These are phyloP conservation scores for Teleopsis dalmanni DNA, from an alignment of 1,140 invertebrate genomes.

Conservation along the genomic window DNA sequence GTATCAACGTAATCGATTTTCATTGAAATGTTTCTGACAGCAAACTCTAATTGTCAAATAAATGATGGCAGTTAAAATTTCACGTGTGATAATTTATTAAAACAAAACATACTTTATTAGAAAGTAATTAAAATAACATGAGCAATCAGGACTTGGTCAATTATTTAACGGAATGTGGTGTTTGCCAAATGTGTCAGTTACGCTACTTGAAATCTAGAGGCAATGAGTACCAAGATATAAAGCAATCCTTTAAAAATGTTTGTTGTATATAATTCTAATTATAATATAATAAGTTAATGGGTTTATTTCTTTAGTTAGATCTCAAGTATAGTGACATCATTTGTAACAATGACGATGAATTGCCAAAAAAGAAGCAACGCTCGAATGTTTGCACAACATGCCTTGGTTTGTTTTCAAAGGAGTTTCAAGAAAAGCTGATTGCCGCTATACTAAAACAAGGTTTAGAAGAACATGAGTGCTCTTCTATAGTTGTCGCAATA, in stretches of 20 bases:
- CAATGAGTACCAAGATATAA: conserved; percentile 44
- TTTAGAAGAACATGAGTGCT: conserved; percentile 42
- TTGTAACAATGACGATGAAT: not conserved
- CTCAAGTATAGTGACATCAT: conserved; percentile 1
- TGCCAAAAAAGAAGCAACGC: conserved; percentile 37
- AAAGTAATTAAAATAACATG: conserved; percentile 17
- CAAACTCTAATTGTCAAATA: no score
- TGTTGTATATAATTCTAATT: not conserved
- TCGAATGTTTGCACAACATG: conserved; percentile 51
- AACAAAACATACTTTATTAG: no score
- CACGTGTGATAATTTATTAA: no score
- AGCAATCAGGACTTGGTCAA: conserved; percentile 41
- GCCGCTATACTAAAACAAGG: conserved; percentile 40
- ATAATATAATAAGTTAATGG: not conserved
- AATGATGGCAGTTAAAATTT: no score
- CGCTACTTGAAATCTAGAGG: conserved; percentile 46
- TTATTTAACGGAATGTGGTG: conserved; percentile 43
- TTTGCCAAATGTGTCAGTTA: conserved; percentile 51
- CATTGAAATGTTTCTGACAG: no score
- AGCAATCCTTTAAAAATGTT: conserved; percentile 27
- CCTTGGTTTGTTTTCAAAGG: conserved; percentile 55
- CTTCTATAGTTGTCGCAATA: conserved; percentile 42
- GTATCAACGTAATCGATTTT: no score
- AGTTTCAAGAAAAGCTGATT: conserved; percentile 44
- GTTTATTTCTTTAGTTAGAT: conserved; percentile 10